Evolutionary conservation across 1,140 invertebrate species (phyloP), one percentile per base, ranked within the genome.

Genomic region (Reticulitermes speratus): DNA sequence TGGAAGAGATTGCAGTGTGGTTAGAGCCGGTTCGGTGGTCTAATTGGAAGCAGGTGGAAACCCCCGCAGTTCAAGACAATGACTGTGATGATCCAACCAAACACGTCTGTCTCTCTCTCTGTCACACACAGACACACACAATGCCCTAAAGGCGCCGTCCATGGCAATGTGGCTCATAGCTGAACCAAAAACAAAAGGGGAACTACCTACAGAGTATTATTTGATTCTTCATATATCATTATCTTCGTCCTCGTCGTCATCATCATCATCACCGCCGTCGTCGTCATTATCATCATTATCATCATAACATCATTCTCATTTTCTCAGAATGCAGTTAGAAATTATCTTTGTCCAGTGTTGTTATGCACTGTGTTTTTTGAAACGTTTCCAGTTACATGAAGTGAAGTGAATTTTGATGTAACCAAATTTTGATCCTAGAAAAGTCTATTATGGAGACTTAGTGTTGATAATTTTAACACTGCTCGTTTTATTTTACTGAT

Each of bases 21-120:
- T n/a, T 75, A 75, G 25, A 25, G n/a, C 21, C 59, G 59, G 59
- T 65, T 23, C 59, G 59, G 21, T 65, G 59, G 59, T n/a, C 65
- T 75, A 75, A 75, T 75, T 75, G 65, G 65, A 75, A 25, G 65
- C 65, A 75, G 65, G 65, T 75, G 65, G 65, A 75, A 75, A 75
- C 65, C n/a, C 65, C 65, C 12, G 65, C 65, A 75, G 65, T n/a
- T n/a, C 65, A 75, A 75, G 65, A 75, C 65, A 75, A 75, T 75
- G 65, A 75, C 30, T 75, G 8, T 75, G 65, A 30, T 75, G 65
- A 30, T 12, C 65, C 65, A 75, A 75, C 65, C 25, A 75, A 75
- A 25, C 65, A 75, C 52, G 16, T 16, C 16, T 48, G 11, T 5
- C 38, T 38, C 2, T 38, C 38, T 38, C 38, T 38, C 38, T 38